Conservation (phyloP, 1,140 invertebrate species). For the Pteromalus puparum region DNA sequence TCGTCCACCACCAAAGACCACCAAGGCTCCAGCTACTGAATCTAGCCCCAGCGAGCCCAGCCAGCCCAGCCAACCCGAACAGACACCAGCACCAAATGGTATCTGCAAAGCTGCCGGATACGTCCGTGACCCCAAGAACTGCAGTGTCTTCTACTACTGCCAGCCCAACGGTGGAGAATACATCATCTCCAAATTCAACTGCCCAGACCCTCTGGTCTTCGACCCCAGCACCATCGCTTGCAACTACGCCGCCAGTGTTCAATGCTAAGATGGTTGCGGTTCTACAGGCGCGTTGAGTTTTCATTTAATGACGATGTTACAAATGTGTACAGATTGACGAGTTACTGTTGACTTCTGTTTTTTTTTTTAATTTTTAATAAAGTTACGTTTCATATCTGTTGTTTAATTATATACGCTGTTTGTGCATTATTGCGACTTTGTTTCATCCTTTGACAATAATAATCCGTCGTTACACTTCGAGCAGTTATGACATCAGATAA, state of each 20-base stretch:
- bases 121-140: conserved; percentile 57
- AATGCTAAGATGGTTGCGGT: neutral
- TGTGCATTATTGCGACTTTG: neutral
- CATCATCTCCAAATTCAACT: neutral
- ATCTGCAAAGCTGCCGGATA: conserved; percentile 61
- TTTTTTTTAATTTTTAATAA: neutral
- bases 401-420: neutral
- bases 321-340: too few species aligned
- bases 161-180: neutral
- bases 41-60: neutral
- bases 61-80: neutral
- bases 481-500: too few species aligned
- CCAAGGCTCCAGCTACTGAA: neutral
- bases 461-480: neutral
- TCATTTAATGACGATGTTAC: too few species aligned
- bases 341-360: too few species aligned
- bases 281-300: neutral
- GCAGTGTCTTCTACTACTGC: conserved; percentile 61
- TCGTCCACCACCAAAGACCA: neutral
- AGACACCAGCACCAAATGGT: neutral
- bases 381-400: neutral
- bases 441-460: neutral
- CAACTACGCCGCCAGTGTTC: neutral
- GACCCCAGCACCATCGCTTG: neutral
- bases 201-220: neutral